Evolutionary conservation across 2,797 vertebrate species (phyloP).

Genomic region (Lacerta agilis): DNA sequence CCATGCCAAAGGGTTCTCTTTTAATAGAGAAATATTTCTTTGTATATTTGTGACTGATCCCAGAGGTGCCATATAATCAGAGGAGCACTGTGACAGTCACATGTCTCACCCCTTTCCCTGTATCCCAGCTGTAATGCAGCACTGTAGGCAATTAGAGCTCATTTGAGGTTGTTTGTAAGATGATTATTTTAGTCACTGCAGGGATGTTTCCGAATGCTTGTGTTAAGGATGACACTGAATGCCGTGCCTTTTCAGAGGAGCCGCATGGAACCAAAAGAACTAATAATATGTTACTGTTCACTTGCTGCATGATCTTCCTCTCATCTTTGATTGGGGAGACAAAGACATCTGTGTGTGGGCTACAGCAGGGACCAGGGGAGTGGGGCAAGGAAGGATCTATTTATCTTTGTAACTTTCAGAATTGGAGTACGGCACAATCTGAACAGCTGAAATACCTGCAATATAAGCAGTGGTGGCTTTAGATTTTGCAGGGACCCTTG

Average conservation of each 20-base stretch:
- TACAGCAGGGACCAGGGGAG: neutral
- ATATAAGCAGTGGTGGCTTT: neutral
- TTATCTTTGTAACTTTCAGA: neutral
- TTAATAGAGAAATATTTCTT: neutral
- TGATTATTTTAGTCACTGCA: slow-evolving; percentile 67
- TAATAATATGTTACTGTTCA: slow-evolving; percentile 9
- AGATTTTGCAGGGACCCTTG: neutral
- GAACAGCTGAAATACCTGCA: neutral
- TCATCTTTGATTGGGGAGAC: slow-evolving; percentile 5
- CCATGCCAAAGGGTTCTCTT: neutral
- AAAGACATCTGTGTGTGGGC: neutral
- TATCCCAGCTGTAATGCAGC: slow-evolving; percentile 43
- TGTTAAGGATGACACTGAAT: slow-evolving; percentile 51
- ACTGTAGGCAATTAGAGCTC: slow-evolving; percentile 70
- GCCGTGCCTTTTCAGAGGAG: slow-evolving; percentile 40
- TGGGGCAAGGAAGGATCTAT: neutral
- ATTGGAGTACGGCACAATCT: neutral
- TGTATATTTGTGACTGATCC: slow-evolving; percentile 46
- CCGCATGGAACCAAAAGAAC: neutral
- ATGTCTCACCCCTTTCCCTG: slow-evolving; percentile 31
- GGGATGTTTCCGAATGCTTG: slow-evolving; percentile 64
- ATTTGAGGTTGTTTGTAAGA: slow-evolving; percentile 68
- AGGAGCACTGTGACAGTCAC: slow-evolving; percentile 47
- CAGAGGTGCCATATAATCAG: slow-evolving; percentile 61
- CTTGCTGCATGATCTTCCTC: neutral